Evolutionary conservation across 2,888 invertebrate species (phyloP), one percentile per base, ranked within the genome.

Genomic region (Torymus texanus): DNA sequence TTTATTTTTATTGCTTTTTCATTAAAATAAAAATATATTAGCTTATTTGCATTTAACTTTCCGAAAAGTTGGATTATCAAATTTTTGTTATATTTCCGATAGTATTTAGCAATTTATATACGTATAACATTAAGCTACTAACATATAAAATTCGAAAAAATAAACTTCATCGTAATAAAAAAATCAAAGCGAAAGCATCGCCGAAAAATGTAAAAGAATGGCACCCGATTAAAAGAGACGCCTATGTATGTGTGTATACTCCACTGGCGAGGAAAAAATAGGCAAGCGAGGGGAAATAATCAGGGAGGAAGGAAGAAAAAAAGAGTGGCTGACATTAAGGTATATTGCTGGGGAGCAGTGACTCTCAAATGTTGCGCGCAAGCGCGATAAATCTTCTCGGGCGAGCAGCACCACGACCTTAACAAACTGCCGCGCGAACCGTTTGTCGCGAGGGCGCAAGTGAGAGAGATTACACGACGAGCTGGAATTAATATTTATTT

Each of bases 331-430:
- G 88, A 88, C 88, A 89, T 88, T 86, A 88, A 88, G 87, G 87
- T 90, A 89, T 89, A 90, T 90, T 88, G 89, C 87, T 86, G 85
- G 85, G 77, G 29, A 53, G 87, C 88, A 89, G 88, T 88, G 89
- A 88, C 86, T 87, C 87, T 87, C 88, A 88, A 88, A 88, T 88
- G 86, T 86, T 88, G 86, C 85, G 84, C 84, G 79, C 84, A 78
- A 78, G 82, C 82, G 79, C 78, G 83, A 86, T 86, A 85, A 86
- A 86, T 86, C 84, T 84, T 82, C 75, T 74, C 41, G 59, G 18
- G 68, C 41, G n/a, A 83, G 83, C 41, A 21, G 50, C 53, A 11
- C 21, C 21, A 21, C 2, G 16, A 14, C 59, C 83, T 84, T 85
- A 84, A 83, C 83, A 84, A 84, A 85, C 80, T 84, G 81, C 80